Conservation (phyloP, 2,113 vertebrate genomes). For the Diglossa brunneiventris region DNA sequence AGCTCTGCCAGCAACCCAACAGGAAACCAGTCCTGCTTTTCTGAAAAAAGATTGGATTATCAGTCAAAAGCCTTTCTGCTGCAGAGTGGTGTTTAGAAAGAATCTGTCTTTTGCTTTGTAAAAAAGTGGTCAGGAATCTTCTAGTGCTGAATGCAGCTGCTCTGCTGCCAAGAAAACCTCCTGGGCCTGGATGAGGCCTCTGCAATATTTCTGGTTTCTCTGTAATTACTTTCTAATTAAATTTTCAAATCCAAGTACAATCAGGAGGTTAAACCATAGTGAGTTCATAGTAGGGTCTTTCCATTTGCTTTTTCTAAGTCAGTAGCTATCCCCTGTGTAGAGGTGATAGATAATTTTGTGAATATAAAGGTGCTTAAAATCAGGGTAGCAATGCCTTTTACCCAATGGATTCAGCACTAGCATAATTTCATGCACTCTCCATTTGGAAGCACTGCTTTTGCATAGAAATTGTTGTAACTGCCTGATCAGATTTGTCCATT, state of each 20-base stretch:
- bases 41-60: not conserved
- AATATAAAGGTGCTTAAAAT: not conserved
- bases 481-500: not conserved
- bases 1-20: not conserved
- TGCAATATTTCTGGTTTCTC: slow-evolving; percentile 1
- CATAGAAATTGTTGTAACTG: not conserved
- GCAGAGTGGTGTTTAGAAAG: not conserved
- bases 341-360: not conserved
- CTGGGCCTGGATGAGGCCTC: not conserved
- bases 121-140: not conserved
- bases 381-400: not conserved
- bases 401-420: not conserved
- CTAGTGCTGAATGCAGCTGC: not conserved
- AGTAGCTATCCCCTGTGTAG: not conserved
- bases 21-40: not conserved
- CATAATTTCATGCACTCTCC: not conserved
- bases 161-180: slow-evolving; percentile 26
- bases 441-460: not conserved
- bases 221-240: slow-evolving; percentile 40
- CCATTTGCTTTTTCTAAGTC: not conserved
- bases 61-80: not conserved
- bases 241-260: slow-evolving; percentile 6
- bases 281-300: not conserved
- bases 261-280: not conserved
- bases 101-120: not conserved